Base-by-base conservation (phyloP, 2,888 invertebrate species). In the Pyralis farinalis region DNA sequence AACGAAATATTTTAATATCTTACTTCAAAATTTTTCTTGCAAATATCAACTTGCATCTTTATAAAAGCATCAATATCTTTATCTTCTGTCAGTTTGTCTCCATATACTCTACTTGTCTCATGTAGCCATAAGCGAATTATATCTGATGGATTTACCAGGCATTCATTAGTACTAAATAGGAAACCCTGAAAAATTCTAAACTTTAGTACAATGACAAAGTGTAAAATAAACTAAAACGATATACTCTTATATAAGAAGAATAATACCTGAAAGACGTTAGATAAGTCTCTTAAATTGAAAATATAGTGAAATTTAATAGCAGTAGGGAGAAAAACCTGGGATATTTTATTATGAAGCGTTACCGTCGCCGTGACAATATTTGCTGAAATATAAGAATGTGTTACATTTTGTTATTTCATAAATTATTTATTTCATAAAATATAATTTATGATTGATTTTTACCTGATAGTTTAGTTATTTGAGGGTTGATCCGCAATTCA, bases 301-400 rank as follows among this genome's bases (percentile, higher is more conserved):
- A 98, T 94, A 67, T 98, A 98, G 78, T 98, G 98, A 63, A 97
- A 98, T 79, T 98, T 98, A 38, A 97, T 94, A 1, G 98, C 98
- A 1, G 98, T 98, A 0, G 98, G 98, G 44, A 98, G 86, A 78
- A 98, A 98, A 12, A 96, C 92, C 74, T 96, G 94, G 1, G 95
- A 92, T 1, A 95, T 94, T 82, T 97, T 96, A 63, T 95, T 93
- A 71, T 98, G 98, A 27, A 98, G 75, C 10, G 94, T 92, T 41
- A 98, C 91, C 0, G 97, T 94, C 1, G 96, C 96, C 37, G 92
- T 87, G 1, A 97, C 96, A 47, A 98, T 91, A 55, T 93, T 94
- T 5, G 74, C 88, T 90, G 56, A 42, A 74, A 75, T 3, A 9
- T 25, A 57, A 33, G 47, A 40, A 29, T 40, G 37, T n/a, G n/a